Base-by-base conservation (phyloP, 2,888 invertebrate genomes). In the Mesorhabditis sp. region DNA sequence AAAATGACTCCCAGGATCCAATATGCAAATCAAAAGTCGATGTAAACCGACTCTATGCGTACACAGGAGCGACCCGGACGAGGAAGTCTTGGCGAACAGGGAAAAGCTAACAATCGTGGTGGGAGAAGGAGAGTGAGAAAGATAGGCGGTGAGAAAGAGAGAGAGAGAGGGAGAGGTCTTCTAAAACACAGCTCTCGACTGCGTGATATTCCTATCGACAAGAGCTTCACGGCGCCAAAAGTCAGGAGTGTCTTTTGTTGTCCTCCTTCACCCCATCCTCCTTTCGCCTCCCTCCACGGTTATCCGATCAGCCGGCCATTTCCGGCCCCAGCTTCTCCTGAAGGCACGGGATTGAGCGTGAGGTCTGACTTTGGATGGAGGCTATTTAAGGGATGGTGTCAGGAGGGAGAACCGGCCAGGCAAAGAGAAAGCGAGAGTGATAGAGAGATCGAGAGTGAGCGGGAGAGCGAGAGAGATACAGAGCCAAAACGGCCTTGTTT, bases 151-250 rank as follows among this genome's bases (percentile, higher is more conserved):
- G 44, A 50, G 43, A 61, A 58, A 6, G 15, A 50, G 45, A 42
- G 15, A 44, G 44, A 62, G 44, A 13, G 42, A 4, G 10, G n/a
- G 43, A 13, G 13, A 44, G 45, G 71, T 65, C 67, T 61, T 66
- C 68, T 62, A 61, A 71, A 68, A 68, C 66, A 68, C 66, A 43
- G 71, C 68, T 67, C 66, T 71, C 68, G 68, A 71, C 28, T 28
- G 28, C 28, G 28, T 28, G 28, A 28, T 28, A 28, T 28, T 28
- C 28, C 28, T 28, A 28, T 68, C 67, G 66, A 71, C 68, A 68
- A 71, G 66, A 66, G 66, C 42, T 4, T 50, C 5, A 64, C 66
- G 66, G 43, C 62, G 28, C 28, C 28, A 41, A 50, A 44, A 68
- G 45, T 50, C 42, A 61, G 10, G n/a, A 28, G 28, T 3, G 13